phyloP scores from a whole-genome alignment of 2,888 invertebrate species.

The Rhagophthalmus giganteus region DNA sequence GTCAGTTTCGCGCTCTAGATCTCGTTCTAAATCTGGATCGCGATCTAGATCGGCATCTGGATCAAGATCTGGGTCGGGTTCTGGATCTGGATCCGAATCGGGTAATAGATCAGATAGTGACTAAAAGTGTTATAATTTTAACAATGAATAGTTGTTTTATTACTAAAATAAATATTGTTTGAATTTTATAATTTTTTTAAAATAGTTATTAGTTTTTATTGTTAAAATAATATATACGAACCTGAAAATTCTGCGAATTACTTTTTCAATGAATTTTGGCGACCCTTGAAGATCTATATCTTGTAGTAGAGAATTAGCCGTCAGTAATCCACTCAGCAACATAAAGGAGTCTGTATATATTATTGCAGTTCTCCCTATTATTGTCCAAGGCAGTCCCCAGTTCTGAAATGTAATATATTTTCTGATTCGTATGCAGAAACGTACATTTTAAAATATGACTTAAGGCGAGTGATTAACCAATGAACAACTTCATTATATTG shows the following conservation, averaged over 20 bases:
- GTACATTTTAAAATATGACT: too few species aligned
- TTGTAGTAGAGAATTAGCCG: constrained; percentile 59
- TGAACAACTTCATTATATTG: too few species aligned
- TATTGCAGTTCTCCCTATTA: constrained; percentile 63
- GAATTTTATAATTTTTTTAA: constrained; percentile 14
- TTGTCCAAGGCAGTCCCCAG: constrained; percentile 60
- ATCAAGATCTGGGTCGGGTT: constrained; percentile 45
- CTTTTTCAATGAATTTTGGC: constrained; percentile 58
- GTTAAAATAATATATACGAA: constrained; percentile 46
- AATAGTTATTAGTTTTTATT: neutral
- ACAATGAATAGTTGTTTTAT: too few species aligned
- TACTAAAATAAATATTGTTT: neutral
- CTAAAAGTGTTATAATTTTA: constrained; percentile 4
- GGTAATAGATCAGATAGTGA: constrained; percentile 40
- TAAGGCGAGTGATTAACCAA: too few species aligned
- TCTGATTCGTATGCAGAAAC: neutral
- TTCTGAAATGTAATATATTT: constrained; percentile 43
- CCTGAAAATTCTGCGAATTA: constrained; percentile 62
- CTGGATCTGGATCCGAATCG: constrained; percentile 45
- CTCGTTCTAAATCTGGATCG: constrained; percentile 39
- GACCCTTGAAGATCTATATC: constrained; percentile 59
- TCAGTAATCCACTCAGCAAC: constrained; percentile 63
- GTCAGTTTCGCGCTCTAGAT: constrained; percentile 37
- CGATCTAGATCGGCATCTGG: constrained; percentile 45
- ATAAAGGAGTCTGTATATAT: constrained; percentile 66